A percentile compares a stretch with the other conserved stretches of the same genome.
Conservation (phyloP, 2,113 vertebrate genomes). For the Odontophorus gujanensis region DNA sequence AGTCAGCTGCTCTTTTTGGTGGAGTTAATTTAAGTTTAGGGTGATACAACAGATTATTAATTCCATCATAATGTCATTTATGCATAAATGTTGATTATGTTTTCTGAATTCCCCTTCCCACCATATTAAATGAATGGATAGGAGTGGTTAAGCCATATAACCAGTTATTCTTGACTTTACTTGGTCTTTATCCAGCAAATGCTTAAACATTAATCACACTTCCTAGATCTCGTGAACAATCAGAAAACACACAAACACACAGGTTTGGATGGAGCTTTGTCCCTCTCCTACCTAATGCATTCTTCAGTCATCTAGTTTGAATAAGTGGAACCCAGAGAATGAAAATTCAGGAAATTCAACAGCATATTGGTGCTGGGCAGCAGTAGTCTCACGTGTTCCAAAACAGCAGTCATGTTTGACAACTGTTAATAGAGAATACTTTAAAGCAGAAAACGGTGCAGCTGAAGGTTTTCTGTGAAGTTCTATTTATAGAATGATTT, state of each 20-base stretch:
- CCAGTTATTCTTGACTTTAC: not conserved
- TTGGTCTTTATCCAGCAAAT: not conserved
- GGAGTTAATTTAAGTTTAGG: not conserved
- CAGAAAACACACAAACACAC: fast-evolving
- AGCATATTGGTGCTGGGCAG: not conserved
- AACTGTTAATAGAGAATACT: not conserved
- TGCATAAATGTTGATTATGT: not conserved
- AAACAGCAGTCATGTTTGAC: not conserved
- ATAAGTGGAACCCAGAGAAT: not conserved
- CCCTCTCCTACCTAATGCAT: not conserved
- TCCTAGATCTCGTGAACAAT: not conserved
- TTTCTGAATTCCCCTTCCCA: not conserved
- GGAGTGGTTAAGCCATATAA: not conserved
- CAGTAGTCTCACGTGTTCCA: not conserved
- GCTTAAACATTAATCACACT: not conserved
- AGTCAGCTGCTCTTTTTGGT: not conserved
- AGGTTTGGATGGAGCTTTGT: not conserved
- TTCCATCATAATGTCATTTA: not conserved
- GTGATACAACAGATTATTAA: not conserved
- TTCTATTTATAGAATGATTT: not conserved
- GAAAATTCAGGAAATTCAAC: not conserved
- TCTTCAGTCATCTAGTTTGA: not conserved
- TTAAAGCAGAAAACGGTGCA: not conserved
- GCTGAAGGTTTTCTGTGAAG: not conserved
- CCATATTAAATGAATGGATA: not conserved